These are phyloP conservation scores for Tetramorium parvispinum DNA, from an alignment of 1,140 invertebrate species.

Conservation along the genomic window DNA sequence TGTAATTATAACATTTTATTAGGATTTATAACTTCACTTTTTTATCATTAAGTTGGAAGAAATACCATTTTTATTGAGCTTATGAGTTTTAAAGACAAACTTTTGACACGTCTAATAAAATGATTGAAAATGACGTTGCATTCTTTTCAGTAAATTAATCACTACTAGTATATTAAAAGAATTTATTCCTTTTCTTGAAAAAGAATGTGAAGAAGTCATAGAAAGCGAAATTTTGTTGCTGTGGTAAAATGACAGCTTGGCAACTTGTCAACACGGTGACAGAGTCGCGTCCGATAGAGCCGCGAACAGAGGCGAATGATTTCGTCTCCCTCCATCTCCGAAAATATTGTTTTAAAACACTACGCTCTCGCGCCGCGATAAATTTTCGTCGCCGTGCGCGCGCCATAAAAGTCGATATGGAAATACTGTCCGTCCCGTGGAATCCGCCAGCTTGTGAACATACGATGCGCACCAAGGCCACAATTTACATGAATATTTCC, in stretches of 20 bases:
- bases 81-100: not conserved
- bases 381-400: slow-evolving; percentile 44
- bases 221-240: not conserved
- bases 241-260: not conserved
- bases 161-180: not conserved
- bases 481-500: slow-evolving; percentile 69
- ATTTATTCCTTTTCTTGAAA: not conserved
- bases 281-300: too few species aligned
- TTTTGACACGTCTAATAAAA: not conserved
- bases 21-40: not conserved
- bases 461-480: slow-evolving; percentile 22
- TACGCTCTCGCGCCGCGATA: slow-evolving; percentile 2
- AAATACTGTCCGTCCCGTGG: slow-evolving; percentile 48
- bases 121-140: not conserved
- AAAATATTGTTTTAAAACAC: slow-evolving; percentile 61
- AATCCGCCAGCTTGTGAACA: slow-evolving; percentile 34
- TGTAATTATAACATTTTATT: not conserved
- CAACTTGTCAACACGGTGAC: not conserved
- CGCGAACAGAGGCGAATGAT: not conserved
- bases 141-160: not conserved
- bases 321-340: not conserved
- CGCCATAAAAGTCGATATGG: slow-evolving; percentile 54
- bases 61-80: not conserved
- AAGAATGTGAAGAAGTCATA: not conserved
- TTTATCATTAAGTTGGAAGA: not conserved